A percentile compares a stretch with the other conserved stretches of the same genome.
Evolutionary conservation across 2,888 invertebrate species (phyloP).

Genomic region (Drosophila algonquin): DNA sequence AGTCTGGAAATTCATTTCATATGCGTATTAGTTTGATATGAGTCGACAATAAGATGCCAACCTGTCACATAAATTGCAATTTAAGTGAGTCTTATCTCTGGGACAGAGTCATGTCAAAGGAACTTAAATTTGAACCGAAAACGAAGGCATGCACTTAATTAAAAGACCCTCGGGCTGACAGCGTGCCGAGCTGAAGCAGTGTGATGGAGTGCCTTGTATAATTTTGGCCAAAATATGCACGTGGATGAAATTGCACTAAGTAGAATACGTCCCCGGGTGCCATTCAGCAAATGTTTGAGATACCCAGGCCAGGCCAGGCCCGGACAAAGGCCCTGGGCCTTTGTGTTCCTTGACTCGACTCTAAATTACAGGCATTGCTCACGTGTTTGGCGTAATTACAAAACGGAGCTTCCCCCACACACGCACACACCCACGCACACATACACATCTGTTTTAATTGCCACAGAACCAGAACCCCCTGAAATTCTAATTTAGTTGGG

Average conservation of each 20-base stretch:
- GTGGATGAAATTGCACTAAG: conserved; percentile 62
- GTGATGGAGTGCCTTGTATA: conserved; percentile 9
- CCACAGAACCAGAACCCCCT: conserved; percentile 17
- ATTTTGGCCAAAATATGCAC: conserved; percentile 21
- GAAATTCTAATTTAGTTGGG: conserved; percentile 40
- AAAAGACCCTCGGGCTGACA: conserved; percentile 44
- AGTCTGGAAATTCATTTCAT: background rate
- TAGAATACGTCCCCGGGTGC: conserved; percentile 3
- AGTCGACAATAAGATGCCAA: conserved; percentile 28
- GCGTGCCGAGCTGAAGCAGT: conserved; percentile 10
- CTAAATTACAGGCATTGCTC: conserved; percentile 58
- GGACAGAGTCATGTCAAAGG: conserved; percentile 38
- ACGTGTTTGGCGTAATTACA: conserved; percentile 50
- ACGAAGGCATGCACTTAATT: conserved; percentile 70
- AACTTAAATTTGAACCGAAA: conserved; percentile 50
- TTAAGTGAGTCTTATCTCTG: conserved; percentile 12
- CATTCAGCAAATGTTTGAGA: conserved; percentile 13
- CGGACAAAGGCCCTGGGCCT: conserved; percentile 6
- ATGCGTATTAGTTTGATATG: conserved; percentile 29
- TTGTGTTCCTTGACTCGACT: conserved; percentile 22
- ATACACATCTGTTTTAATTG: conserved; percentile 34
- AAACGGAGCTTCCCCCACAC: conserved; percentile 9
- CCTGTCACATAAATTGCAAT: conserved; percentile 28
- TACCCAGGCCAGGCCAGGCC: background rate
- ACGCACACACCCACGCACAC: conserved; percentile 15